A percentile compares a stretch with the other conserved stretches of the same genome.
Conservation (phyloP, 2,797 vertebrate species). For the Amazona finschi region DNA sequence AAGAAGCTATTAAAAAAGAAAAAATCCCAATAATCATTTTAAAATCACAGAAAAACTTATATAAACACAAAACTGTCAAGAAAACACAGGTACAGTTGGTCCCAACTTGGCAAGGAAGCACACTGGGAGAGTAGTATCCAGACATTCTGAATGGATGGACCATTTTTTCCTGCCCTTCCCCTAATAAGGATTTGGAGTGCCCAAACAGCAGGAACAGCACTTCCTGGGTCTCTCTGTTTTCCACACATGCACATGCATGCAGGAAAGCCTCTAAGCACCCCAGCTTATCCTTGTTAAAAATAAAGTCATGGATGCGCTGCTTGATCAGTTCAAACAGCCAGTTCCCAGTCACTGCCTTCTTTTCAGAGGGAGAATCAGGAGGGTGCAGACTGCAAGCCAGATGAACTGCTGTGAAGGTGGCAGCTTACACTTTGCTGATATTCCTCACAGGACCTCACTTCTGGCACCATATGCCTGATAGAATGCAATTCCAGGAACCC, state of each 20-base stretch:
- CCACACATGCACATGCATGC: fast-evolving
- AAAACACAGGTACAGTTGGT: neutral
- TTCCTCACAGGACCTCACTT: neutral
- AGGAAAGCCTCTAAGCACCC: neutral
- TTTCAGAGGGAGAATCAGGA: neutral
- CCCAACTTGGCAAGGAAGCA: neutral
- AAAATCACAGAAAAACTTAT: fast-evolving
- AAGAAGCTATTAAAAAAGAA: neutral
- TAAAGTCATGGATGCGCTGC: neutral
- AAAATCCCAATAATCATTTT: neutral
- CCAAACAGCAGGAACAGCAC: neutral
- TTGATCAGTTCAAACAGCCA: neutral
- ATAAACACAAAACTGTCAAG: neutral
- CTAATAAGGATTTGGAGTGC: neutral
- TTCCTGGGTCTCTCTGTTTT: neutral
- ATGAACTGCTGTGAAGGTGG: neutral
- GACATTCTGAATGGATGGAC: neutral
- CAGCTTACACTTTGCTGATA: neutral
- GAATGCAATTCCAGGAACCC: neutral
- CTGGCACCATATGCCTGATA: neutral
- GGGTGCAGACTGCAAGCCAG: neutral
- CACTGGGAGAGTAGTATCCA: neutral
- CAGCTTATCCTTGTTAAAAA: neutral
- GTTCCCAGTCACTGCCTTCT: neutral
- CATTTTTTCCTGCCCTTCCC: neutral